Base-by-base conservation (phyloP, 2,888 invertebrate species). In the Sisyra nigra region DNA sequence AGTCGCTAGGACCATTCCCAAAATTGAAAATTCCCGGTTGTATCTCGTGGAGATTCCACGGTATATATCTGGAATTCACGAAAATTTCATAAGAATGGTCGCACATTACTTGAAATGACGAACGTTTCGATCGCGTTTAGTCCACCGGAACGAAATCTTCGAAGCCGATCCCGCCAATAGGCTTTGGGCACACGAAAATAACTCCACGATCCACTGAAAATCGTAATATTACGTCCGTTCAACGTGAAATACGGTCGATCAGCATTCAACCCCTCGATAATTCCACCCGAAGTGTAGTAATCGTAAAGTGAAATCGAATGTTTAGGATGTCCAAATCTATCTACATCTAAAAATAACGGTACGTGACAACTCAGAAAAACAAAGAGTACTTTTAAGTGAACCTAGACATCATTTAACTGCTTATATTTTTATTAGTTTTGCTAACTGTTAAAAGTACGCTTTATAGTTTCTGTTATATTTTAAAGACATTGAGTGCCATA, bases 21-120 rank as follows among this genome's bases (percentile, higher is more conserved):
- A 74, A 80, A 41, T 71, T 67, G 54, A 74, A 84, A 32, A 66
- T 59, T 0, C 76, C 75, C 45, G 78, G 75, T 47, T 74, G 68
- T 0, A 84, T 80, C 61, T 94, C 87, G 58, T 94, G 94, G 42
- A 76, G 66, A 50, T 85, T 88, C 94, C 94, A 82, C 57, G 88
- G 86, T 1, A 93, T 78, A 57, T 93, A 89, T 4, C 84, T 83
- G 49, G n/a, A 11, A 33, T 14, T 24, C n/a, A n/a, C n/a, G n/a
- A n/a, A n/a, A n/a, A n/a, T n/a, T n/a, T n/a, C n/a, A n/a, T n/a
- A n/a, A n/a, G n/a, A n/a, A n/a, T n/a, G n/a, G n/a, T n/a, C n/a
- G n/a, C n/a, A n/a, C n/a, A n/a, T n/a, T n/a, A n/a, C 7, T 24
- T 24, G 7, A 24, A 24, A 24, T 24, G 24, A 33, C 42, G 34